phyloP scores from a whole-genome alignment of 2,888 invertebrate genomes.

The Orchesella flavescens region DNA sequence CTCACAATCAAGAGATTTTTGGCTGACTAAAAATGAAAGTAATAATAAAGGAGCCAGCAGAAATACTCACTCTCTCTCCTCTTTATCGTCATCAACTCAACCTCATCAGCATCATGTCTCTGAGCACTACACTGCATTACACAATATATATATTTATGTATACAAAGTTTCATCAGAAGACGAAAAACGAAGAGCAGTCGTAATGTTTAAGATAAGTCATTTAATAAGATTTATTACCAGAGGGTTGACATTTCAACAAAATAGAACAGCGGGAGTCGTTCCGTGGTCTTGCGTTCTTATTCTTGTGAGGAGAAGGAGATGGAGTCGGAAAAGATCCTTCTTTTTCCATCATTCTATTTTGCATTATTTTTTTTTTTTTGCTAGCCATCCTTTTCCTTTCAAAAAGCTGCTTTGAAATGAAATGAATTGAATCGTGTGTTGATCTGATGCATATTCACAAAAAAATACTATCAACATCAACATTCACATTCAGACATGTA shows the following conservation, averaged over 20 bases:
- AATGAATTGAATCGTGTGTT: conserved; percentile 40
- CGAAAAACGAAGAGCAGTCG: conserved; percentile 34
- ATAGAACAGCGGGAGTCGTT: conserved; percentile 71
- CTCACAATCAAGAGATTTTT: conserved; percentile 11
- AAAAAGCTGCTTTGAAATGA: conserved; percentile 5
- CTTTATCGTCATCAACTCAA: conserved; percentile 40
- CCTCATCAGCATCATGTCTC: conserved; percentile 34
- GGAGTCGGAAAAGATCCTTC: not conserved
- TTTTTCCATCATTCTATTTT: conserved; percentile 16
- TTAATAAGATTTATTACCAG: conserved; percentile 72
- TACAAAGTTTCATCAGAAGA: conserved; percentile 27
- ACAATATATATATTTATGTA: not conserved
- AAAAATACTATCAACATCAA: no score
- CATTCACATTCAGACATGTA: not conserved
- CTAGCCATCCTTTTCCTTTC: conserved; percentile 22
- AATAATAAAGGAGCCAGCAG: not conserved
- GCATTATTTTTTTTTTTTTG: conserved; percentile 52
- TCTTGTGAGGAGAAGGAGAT: conserved; percentile 13
- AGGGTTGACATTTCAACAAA: conserved; percentile 72
- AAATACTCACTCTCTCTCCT: not conserved
- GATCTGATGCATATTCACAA: conserved; percentile 11
- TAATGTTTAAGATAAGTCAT: conserved; percentile 69
- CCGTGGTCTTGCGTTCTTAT: conserved; percentile 44
- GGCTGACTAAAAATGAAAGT: not conserved
- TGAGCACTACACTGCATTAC: conserved; percentile 17